Evolutionary conservation across 92 coral and sea anemone species (phyloP), one percentile per base, ranked within the genome.

Genomic region (Pocillopora meandrina): DNA sequence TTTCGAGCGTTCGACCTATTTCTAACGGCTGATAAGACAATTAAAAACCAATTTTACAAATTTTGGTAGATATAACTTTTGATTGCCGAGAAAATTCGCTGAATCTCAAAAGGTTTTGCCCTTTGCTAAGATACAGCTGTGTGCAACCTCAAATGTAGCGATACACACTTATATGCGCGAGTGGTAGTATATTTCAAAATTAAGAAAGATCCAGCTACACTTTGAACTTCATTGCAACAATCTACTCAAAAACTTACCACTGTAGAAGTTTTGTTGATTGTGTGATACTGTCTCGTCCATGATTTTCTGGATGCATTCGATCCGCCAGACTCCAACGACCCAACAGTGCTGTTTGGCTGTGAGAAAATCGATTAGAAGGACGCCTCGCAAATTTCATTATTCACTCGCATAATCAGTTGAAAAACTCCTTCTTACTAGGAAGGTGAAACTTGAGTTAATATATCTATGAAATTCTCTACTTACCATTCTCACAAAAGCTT

Each of bases 301-400:
- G 98, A 96, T 85, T 94, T 88, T 75, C 98, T 87, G 35, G 99
- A 96, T 33, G 92, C 99, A 65, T 89, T 83, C 33, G 99, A 96
- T 23, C 98, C 98, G 33, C 92, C 81, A 3, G 99, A 96, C 85
- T 96, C 98, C 10, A 94, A 95, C 13, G 99, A 96, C 10, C 91
- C 90, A 56, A 96, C 88, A 56, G 95, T 92, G 68, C 99, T 96
- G 90, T 94, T 94, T 42, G 98, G 98, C 98, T 94, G 82, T 63
- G 8, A 42, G 52, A 2, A 42, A 42, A 82, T 78, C 19, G 78
- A 59, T 31, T 33, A 76, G 75, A 79, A 56, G 8, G 42, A 12
- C 1, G 34, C 12, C 8, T 26, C 21, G 13, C 3, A 66, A 81
- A 71, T n/a, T 12, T 81, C 60, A 35, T 13, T 8, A 57, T 19